Percentiles rank a stretch among this genome's conserved stretches.
phyloP scores from a whole-genome alignment of 2,888 invertebrate species.

The Drosophila monieri region DNA sequence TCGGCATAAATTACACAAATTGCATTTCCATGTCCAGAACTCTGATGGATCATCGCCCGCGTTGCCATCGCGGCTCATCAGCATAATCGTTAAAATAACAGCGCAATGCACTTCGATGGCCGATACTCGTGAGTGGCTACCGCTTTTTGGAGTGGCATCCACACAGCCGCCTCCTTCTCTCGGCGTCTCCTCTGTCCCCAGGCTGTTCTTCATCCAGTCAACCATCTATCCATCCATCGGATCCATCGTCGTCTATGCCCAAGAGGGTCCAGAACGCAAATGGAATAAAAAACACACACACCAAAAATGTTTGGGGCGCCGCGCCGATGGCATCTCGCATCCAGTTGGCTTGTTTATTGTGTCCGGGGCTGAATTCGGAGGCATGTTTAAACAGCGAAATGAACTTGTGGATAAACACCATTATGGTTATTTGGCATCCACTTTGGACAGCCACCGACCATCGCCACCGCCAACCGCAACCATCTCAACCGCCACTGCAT shows the following conservation, averaged over 20 bases:
- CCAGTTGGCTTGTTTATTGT: slow-evolving; percentile 72
- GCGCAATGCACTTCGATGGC: slow-evolving; percentile 74
- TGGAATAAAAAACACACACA: slow-evolving; percentile 34
- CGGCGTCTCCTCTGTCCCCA: not conserved
- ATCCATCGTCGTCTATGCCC: slow-evolving; percentile 51
- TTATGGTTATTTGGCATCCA: slow-evolving; percentile 81
- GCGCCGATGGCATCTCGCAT: slow-evolving; percentile 40
- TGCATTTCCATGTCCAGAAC: slow-evolving; percentile 81
- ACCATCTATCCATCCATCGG: slow-evolving; percentile 29
- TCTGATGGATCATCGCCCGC: slow-evolving; percentile 77
- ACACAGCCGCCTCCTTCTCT: not conserved
- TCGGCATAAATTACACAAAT: slow-evolving; percentile 78
- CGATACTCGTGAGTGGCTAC: slow-evolving; percentile 67
- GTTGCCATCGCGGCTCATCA: slow-evolving; percentile 66
- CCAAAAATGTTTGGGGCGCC: slow-evolving; percentile 63
- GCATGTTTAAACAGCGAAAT: slow-evolving; percentile 80
- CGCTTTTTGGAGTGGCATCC: slow-evolving; percentile 54
- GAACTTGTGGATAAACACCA: slow-evolving; percentile 80
- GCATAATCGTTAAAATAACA: slow-evolving; percentile 81
- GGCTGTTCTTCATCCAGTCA: slow-evolving; percentile 2
- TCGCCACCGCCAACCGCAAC: slow-evolving; percentile 16
- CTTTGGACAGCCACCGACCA: slow-evolving; percentile 49
- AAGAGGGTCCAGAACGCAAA: slow-evolving; percentile 43
- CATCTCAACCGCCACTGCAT: slow-evolving; percentile 23
- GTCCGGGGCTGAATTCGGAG: slow-evolving; percentile 74